Evolutionary conservation across 2,888 invertebrate genomes (phyloP), one percentile per base, ranked within the genome.

Genomic region (Halocaridina rubra): DNA sequence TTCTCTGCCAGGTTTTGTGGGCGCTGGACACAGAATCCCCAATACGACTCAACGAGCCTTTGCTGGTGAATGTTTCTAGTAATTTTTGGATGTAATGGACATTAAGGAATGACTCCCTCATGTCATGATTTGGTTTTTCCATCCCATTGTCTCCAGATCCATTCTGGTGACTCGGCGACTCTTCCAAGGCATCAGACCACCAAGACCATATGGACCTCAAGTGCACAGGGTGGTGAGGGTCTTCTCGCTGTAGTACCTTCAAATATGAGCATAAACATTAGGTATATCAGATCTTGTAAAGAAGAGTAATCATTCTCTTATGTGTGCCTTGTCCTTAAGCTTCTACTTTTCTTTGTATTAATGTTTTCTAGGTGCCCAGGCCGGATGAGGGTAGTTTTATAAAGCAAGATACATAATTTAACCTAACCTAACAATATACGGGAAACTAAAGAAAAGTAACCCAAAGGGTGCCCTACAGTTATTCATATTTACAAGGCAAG

Each of bases 161-260:
- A 59, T 84, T 84, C 29, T 72, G 69, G 19, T 78, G 29, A 39
- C 30, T 72, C 0, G 19, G 39, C 16, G 71, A 16, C 13, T 32
- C 33, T 32, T 24, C 32, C 4, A 39, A 19, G 19, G 22, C 53
- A n/a, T 79, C 84, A 13, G 64, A 61, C 84, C 84, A 84, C 84
- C 84, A 84, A 3, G 79, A 64, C 84, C 84, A 84, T 19, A 80
- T 74, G 1, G 84, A 79, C 19, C 80, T 53, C 32, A 84, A 19
- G 69, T 75, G 80, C 13, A 84, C 69, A n/a, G 79, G 84, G 22
- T 84, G 75, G 16, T 84, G 79, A 10, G 84, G 84, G 32, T 80
- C 80, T 64, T 84, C 84, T 22, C 84, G 79, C 32, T 84, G 84
- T 22, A 84, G 46, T 10, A 80, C 84, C 84, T 84, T n/a, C n/a